Conservation (phyloP, 2,888 invertebrate genomes). For the Allolobophora icterica region DNA sequence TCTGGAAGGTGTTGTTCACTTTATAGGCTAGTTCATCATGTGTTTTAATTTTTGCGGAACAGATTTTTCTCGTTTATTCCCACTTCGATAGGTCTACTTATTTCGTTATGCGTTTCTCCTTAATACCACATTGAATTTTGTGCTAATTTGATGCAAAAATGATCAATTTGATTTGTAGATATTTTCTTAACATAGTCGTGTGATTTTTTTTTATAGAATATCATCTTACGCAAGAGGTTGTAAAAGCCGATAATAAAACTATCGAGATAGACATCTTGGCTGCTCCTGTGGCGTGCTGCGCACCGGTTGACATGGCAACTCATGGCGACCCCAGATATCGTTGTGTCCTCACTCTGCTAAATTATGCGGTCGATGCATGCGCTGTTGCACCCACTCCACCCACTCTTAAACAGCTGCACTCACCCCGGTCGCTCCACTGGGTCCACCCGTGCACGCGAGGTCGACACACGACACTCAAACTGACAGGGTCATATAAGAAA, state of each 20-base stretch:
- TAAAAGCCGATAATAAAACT: not conserved
- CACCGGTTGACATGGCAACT: constrained; percentile 17
- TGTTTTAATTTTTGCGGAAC: too few species aligned
- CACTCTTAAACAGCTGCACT: not conserved
- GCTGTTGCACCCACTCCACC: not conserved
- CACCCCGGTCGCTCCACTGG: not conserved
- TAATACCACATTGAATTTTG: too few species aligned
- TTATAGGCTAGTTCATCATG: too few species aligned
- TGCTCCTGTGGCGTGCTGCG: not conserved
- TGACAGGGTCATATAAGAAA: not conserved
- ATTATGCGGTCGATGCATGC: too few species aligned
- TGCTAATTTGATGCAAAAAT: too few species aligned
- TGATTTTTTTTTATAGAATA: too few species aligned
- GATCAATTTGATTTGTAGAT: too few species aligned
- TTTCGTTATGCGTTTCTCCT: too few species aligned
- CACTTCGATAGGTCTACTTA: too few species aligned
- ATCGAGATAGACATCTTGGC: not conserved
- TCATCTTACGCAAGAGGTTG: not conserved
- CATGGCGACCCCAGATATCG: not conserved
- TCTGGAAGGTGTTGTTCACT: too few species aligned
- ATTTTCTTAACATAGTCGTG: too few species aligned
- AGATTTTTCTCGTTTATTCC: too few species aligned
- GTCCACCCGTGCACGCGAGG: not conserved
- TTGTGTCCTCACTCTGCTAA: not conserved
- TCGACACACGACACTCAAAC: not conserved